Evolutionary conservation across 92 coral and sea anemone species (phyloP).

Genomic region (Phenganax marumi): DNA sequence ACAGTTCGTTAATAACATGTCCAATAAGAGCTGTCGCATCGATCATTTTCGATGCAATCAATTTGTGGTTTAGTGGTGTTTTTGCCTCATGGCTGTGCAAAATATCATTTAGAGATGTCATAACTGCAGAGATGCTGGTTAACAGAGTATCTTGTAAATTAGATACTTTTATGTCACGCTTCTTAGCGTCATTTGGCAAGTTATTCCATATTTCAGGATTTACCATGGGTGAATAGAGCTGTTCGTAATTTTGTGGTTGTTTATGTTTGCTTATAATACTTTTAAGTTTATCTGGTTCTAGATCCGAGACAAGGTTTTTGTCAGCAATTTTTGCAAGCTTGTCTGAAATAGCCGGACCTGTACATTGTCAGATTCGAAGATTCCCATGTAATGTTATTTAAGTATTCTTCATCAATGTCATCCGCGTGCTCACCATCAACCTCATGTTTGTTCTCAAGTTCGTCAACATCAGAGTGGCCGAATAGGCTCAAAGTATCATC

Average conservation of each 20-base stretch:
- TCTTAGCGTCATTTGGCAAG: background rate
- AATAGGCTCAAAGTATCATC: background rate
- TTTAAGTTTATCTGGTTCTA: no score
- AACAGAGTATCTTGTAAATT: no score
- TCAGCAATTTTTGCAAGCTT: no score
- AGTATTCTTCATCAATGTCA: no score
- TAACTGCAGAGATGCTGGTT: no score
- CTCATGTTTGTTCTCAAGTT: background rate
- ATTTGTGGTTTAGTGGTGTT: background rate
- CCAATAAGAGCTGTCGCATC: no score
- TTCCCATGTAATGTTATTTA: no score
- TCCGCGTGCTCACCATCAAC: no score
- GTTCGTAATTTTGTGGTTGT: background rate
- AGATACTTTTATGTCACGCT: background rate
- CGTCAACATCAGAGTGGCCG: no score
- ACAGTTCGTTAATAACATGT: no score
- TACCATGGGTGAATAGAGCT: background rate
- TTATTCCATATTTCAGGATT: background rate
- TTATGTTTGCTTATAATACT: no score
- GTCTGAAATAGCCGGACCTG: slow-evolving; percentile 4
- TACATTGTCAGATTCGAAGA: background rate
- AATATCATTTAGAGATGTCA: background rate
- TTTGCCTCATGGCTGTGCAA: background rate
- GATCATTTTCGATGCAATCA: background rate
- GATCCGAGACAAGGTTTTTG: no score